Base-by-base conservation (phyloP, 2,113 vertebrate genomes). In the Charadrius vociferus region DNA sequence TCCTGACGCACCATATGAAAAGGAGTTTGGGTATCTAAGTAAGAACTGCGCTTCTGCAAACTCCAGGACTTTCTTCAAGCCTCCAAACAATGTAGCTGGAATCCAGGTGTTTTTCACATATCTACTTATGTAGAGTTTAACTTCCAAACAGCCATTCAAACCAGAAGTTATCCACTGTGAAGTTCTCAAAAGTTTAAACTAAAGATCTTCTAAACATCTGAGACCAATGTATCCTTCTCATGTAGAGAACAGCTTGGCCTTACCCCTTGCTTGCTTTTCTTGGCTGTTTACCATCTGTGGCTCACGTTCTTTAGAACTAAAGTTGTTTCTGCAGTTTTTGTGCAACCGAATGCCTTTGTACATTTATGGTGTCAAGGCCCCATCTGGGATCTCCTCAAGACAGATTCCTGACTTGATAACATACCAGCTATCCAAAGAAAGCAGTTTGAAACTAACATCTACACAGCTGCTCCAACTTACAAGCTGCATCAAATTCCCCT, bases 291-390 rank as follows among this genome's bases (percentile, higher is more conserved):
- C 94, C 89, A 95, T 85, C 71, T 21, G 93, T 73, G 81, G 91
- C 95, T 97, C 94, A 94, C 21, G 78, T 75, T 97, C 96, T 93
- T 94, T 59, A 95, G 78, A 87, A 94, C 66, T 0, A 87, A 91
- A 91, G 84, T 47, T 75, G 93, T 97, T 96, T 72, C 96, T 95
- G 86, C 86, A 95, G 91, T 91, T 96, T 97, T 94, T 96, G 93
- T 95, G 93, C 89, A 94, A 85, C 73, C 6, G 5, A 96, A 84
- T 62, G 93, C 94, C 84, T 97, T 97, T 96, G 95, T 97, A 97
- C 96, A 97, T 95, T 95, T 97, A 97, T 97, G 95, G 96, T 87
- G 74, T 97, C 84, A 87, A 96, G 89, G 96, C 89, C 81, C 93
- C 94, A 96, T 94, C 91, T 89, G 88, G 93, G 94, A 95, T 87